Conservation (phyloP, 2,113 vertebrate species). For the Ginglymostoma cirratum region DNA sequence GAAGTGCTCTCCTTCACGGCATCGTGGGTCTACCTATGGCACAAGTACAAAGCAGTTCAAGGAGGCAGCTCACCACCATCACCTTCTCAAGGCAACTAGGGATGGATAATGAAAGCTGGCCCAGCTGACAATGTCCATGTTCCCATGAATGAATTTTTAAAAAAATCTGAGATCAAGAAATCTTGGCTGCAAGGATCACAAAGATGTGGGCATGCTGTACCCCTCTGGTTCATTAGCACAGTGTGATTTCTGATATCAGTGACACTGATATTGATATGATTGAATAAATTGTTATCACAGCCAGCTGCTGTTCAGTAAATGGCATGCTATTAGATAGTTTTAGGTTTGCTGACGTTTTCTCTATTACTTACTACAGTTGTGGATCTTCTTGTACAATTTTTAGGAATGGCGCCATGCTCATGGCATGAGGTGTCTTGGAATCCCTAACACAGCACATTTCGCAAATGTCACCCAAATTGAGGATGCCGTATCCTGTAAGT, state of each 20-base stretch:
- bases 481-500: constrained; percentile 90
- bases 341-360: not conserved
- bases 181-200: too few species aligned
- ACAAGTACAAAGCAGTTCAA: too few species aligned
- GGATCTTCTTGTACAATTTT: not conserved
- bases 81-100: too few species aligned
- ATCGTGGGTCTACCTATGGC: too few species aligned
- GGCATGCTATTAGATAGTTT: not conserved
- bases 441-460: constrained; percentile 94
- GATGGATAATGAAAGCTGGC: too few species aligned
- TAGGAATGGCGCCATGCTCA: constrained; percentile 97
- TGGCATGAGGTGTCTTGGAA: constrained; percentile 92
- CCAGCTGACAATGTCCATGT: too few species aligned
- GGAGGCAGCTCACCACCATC: too few species aligned
- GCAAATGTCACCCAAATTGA: constrained; percentile 98
- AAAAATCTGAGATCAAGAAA: not conserved
- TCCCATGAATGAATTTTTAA: too few species aligned
- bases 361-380: not conserved
- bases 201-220: not conserved
- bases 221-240: too few species aligned
- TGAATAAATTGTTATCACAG: not conserved
- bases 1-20: too few species aligned
- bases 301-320: not conserved
- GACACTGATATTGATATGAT: not conserved
- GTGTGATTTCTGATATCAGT: not conserved